These are phyloP conservation scores for Calypte anna DNA, from an alignment of 2,113 vertebrate genomes.

Conservation along the genomic window DNA sequence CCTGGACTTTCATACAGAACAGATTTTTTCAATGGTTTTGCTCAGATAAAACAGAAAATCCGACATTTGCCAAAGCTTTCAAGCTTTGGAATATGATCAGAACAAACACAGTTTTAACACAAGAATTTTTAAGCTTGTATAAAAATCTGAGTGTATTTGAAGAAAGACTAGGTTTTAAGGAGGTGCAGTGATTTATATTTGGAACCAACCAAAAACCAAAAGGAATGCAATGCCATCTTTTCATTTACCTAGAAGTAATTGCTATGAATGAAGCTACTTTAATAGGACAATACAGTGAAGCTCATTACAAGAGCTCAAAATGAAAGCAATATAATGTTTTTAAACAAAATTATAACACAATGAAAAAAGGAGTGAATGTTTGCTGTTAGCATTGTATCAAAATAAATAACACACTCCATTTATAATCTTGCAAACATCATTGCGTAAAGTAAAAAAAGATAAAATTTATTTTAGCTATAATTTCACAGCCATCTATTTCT, in stretches of 20 bases:
- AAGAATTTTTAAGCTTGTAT: background rate
- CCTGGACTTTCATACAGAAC: background rate
- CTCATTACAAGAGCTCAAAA: background rate
- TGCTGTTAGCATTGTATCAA: background rate
- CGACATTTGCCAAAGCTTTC: background rate
- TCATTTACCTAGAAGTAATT: background rate
- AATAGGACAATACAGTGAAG: background rate
- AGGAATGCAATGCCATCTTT: background rate
- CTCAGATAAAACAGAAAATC: slow-evolving; percentile 36
- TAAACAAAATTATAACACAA: background rate
- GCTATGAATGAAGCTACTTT: background rate
- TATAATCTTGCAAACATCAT: background rate
- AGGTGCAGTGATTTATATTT: background rate
- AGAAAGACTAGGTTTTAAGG: background rate
- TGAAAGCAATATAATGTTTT: background rate
- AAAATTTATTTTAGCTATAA: background rate
- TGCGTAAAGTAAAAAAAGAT: fast-evolving
- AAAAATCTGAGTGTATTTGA: background rate
- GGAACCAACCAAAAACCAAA: background rate
- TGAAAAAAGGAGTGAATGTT: background rate
- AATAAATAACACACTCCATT: background rate
- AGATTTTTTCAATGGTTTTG: slow-evolving; percentile 36
- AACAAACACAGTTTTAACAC: background rate
- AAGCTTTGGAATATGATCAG: background rate
- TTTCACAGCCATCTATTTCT: background rate